Evolutionary conservation across 2,797 vertebrate species (phyloP).

Genomic region (Lycodopsis pacificus): DNA sequence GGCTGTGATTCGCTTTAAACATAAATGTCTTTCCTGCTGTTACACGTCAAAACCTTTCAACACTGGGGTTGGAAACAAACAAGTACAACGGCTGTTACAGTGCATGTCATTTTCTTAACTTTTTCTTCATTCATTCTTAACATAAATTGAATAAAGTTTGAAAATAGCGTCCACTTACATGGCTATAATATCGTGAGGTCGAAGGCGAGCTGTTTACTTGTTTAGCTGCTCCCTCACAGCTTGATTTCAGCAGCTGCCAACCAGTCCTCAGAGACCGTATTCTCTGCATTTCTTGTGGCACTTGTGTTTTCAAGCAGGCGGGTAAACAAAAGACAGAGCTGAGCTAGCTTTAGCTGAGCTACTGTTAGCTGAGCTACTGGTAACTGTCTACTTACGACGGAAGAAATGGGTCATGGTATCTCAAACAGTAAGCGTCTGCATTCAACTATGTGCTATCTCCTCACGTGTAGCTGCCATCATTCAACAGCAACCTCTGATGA

Average conservation of each 20-base stretch:
- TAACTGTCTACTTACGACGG: neutral
- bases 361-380: neutral
- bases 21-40: neutral
- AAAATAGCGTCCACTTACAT: slow-evolving; percentile 72
- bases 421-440: neutral
- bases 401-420: slow-evolving; percentile 19
- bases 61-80: neutral
- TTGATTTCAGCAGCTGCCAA: slow-evolving; percentile 69
- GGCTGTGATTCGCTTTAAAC: neutral
- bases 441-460: neutral
- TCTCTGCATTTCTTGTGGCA: slow-evolving; percentile 68
- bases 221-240: slow-evolving; percentile 57
- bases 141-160: neutral
- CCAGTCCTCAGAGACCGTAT: slow-evolving; percentile 56
- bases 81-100: neutral
- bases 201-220: slow-evolving; percentile 22
- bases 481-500: neutral
- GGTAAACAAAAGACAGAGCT: neutral
- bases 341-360: slow-evolving; percentile 8
- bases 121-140: neutral
- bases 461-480: neutral
- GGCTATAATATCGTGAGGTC: slow-evolving; percentile 56
- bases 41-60: neutral
- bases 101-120: neutral
- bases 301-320: neutral